Evolutionary conservation across 1,140 invertebrate species (phyloP).

Genomic region (Anoplolepis gracilipes): DNA sequence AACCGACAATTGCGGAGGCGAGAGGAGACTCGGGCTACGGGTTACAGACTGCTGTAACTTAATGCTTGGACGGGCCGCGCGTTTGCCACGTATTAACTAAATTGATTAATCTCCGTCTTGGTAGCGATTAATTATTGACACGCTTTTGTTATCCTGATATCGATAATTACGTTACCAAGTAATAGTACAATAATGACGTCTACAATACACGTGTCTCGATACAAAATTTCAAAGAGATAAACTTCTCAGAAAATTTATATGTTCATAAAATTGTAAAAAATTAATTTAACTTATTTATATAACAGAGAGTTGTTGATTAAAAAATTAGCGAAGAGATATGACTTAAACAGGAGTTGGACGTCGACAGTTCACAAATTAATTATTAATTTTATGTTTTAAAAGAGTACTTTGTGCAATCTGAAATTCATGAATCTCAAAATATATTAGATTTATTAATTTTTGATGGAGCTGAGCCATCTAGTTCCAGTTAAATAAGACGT

Average conservation of each 20-base stretch:
- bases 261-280: neutral
- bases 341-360: too few species aligned
- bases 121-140: slow-evolving; percentile 83
- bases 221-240: neutral
- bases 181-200: neutral
- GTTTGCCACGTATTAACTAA: slow-evolving; percentile 75
- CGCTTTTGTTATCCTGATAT: slow-evolving; percentile 81
- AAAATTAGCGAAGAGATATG: neutral
- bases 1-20: slow-evolving; percentile 64
- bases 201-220: neutral
- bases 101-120: slow-evolving; percentile 81
- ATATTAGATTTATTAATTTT: too few species aligned
- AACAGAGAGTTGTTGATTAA: neutral
- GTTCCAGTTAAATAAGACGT: neutral
- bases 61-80: slow-evolving; percentile 21
- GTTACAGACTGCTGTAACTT: slow-evolving; percentile 57
- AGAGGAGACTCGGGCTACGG: slow-evolving; percentile 27
- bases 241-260: neutral
- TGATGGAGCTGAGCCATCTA: too few species aligned
- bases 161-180: slow-evolving; percentile 76
- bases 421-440: too few species aligned
- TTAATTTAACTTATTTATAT: slow-evolving; percentile 8
- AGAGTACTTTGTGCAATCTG: too few species aligned
- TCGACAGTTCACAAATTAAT: too few species aligned
- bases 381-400: too few species aligned